Base-by-base conservation (phyloP, 2,888 invertebrate genomes). In the Ichneumon xanthorius region DNA sequence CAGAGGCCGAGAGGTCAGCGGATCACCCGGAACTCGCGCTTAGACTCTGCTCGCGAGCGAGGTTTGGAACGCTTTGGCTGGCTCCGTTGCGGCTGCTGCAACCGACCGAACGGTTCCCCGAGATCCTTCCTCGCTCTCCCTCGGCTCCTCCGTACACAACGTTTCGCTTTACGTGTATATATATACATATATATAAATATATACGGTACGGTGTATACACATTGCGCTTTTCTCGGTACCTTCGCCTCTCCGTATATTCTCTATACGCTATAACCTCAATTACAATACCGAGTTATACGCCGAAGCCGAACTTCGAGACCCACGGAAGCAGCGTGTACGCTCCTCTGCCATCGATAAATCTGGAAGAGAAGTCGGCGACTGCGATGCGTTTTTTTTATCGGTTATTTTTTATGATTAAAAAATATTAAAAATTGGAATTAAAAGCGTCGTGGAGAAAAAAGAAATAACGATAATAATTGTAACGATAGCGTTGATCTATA, bases 1-100 rank as follows among this genome's bases (percentile, higher is more conserved):
- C 92, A 93, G 93, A 93, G 93, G 93, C 93, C 93, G 93, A 93
- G 93, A 93, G 94, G 94, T 93, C 94, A 93, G 94, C 93, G 93
- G 93, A 93, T 94, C 93, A 94, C 93, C 94, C 94, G 94, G 94
- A 94, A 94, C 94, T 94, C 94, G 93, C 93, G 93, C 92, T 88
- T 88, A 88, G 88, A 88, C 88, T 87, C 82, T 83, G 82, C 85
- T 77, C 73, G 79, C 82, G 82, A 78, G 84, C 81, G 86, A 84
- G 84, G 80, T 76, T 82, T 85, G 82, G 86, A 82, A 83, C 84
- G 88, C 70, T 87, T 75, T 84, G 86, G 68, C 55, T 45, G 80
- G 33, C 40, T 72, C 70, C 71, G 82, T 71, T 79, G 79, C 82
- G 50, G 78, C 76, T 67, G 80, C 70, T 85, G 70, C 77, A 71